phyloP scores from a whole-genome alignment of 2,113 vertebrate genomes.

The Regulus satrapa region DNA sequence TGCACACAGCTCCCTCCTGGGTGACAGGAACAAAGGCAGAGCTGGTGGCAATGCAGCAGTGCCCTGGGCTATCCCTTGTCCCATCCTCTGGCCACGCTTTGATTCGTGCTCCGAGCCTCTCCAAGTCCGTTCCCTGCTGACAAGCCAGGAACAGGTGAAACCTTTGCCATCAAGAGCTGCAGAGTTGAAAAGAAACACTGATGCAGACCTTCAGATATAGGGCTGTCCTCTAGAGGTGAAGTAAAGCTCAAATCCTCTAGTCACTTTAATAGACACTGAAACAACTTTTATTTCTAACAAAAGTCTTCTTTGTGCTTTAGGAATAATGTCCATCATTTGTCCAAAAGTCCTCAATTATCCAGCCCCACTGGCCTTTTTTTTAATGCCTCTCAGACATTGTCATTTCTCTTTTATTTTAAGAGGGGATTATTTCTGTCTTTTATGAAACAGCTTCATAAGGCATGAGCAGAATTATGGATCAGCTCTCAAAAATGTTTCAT shows the following conservation, averaged over 20 bases:
- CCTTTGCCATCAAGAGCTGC: neutral
- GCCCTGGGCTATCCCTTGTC: neutral
- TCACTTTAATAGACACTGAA: neutral
- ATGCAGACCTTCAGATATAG: neutral
- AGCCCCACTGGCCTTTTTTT: neutral
- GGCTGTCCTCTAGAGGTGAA: neutral
- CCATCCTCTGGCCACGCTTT: neutral
- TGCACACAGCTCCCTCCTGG: neutral
- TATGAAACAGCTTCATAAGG: neutral
- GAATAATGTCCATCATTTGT: neutral
- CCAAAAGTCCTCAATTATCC: neutral
- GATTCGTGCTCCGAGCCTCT: neutral
- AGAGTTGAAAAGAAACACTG: neutral
- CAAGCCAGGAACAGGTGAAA: neutral
- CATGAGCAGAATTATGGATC: neutral
- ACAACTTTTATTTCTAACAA: neutral
- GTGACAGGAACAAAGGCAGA: accelerated
- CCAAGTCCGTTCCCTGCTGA: neutral
- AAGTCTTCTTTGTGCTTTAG: accelerated
- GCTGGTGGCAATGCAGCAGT: neutral
- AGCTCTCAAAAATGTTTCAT: neutral
- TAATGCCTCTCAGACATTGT: neutral
- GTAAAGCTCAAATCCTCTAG: neutral
- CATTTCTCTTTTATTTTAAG: neutral
- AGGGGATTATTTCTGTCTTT: conserved; percentile 12